A percentile compares a stretch with the other conserved stretches of the same genome.
phyloP scores from a whole-genome alignment of 1,140 invertebrate genomes.

The Octopus bimaculoides region DNA sequence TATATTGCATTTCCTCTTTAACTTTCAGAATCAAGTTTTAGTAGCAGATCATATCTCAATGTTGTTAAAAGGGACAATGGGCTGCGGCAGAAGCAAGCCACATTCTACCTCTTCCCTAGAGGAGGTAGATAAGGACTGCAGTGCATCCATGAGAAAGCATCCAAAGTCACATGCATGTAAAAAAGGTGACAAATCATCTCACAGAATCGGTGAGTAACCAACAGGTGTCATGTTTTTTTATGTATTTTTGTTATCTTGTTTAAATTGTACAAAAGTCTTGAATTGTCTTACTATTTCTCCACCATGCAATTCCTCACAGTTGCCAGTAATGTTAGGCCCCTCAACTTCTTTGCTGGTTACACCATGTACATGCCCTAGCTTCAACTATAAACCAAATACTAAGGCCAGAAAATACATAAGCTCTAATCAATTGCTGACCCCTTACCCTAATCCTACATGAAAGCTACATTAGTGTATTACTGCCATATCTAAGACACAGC shows the following conservation, averaged over 20 bases:
- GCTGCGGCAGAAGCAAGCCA: conserved; percentile 10
- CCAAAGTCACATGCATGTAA: conserved; percentile 8
- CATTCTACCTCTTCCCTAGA: conserved; percentile 9
- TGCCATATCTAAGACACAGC: too few species aligned
- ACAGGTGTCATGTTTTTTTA: background rate
- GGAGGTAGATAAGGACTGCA: conserved; percentile 8
- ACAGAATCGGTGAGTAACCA: background rate
- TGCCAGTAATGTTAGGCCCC: too few species aligned
- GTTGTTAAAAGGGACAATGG: conserved; percentile 7
- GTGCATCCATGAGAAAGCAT: background rate
- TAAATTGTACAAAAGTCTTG: too few species aligned
- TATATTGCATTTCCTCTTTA: background rate
- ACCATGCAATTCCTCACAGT: too few species aligned
- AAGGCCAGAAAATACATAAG: too few species aligned
- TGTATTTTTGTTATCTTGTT: background rate
- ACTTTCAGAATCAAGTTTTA: background rate
- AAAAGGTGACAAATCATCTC: background rate
- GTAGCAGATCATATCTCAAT: conserved; percentile 7
- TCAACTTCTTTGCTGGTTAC: too few species aligned
- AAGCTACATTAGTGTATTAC: too few species aligned
- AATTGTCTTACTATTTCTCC: too few species aligned
- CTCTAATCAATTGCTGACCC: too few species aligned
- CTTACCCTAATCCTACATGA: too few species aligned
- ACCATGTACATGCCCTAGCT: too few species aligned
- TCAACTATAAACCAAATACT: too few species aligned